Evolutionary conservation across 2,797 vertebrate genomes (phyloP).

Genomic region (Meriones psammophilus): DNA sequence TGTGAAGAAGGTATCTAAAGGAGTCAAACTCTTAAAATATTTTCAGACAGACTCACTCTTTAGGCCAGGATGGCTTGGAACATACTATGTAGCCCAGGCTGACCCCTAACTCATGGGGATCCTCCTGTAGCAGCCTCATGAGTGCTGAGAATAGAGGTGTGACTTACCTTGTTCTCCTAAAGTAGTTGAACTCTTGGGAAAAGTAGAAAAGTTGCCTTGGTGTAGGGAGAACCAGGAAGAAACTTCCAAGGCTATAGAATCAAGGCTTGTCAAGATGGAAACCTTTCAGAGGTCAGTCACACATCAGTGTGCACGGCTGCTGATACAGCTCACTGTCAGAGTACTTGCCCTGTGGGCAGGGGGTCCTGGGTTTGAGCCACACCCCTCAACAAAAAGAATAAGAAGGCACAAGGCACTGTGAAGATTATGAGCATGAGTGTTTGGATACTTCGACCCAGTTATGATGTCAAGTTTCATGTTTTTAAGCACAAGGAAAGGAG

Average conservation of each 20-base stretch:
- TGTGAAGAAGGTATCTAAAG: conserved; percentile 5
- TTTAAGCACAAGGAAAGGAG: neutral
- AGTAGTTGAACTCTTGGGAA: neutral
- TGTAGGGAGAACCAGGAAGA: neutral
- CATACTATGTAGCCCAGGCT: neutral
- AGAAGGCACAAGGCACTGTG: neutral
- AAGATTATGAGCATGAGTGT: neutral
- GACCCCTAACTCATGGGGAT: neutral
- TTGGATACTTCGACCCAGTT: neutral
- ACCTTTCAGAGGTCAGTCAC: neutral
- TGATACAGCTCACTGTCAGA: neutral
- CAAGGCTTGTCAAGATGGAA: neutral
- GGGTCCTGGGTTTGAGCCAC: neutral
- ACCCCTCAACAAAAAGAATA: neutral
- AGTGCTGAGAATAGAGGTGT: neutral
- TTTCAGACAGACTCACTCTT: neutral
- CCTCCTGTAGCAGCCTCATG: neutral
- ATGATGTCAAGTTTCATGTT: neutral
- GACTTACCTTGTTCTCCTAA: neutral
- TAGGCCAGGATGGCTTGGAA: neutral
- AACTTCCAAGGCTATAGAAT: neutral
- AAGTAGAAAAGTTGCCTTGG: neutral
- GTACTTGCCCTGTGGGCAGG: neutral
- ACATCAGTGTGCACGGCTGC: too few relatives aligned
- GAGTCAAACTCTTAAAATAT: neutral